Base-by-base conservation (phyloP, 2,113 vertebrate species). In the Pygoscelis antarcticus region DNA sequence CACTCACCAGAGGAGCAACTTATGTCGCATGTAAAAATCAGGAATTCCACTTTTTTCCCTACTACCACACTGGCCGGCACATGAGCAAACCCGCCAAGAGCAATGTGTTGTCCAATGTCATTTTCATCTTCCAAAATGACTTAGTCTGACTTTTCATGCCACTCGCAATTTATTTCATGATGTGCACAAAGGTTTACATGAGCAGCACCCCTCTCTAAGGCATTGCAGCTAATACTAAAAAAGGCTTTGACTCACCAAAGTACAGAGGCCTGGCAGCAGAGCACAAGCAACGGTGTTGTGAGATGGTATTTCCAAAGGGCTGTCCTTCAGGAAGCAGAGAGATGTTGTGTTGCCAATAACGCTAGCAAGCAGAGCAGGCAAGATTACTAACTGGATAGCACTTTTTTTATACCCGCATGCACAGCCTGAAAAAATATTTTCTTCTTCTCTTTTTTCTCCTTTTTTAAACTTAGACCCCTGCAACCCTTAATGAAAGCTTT, bases 131-230 rank as follows among this genome's bases (percentile, higher is more conserved):
- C 91, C 86, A 72, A 84, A 97, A 82, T 69, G 69, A 89, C 94
- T 95, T 95, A 36, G 49, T 72, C 58, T 68, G 95, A 92, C 72
- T 97, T 96, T 94, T 84, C 58, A 65, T 85, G 96, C 91, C 94
- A 93, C 54, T 92, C 69, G 25, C 83, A 57, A 94, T 95, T 90
- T 84, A 84, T 87, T 75, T 74, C 80, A 72, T 4, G 44, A 55
- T 87, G 70, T 40, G 74, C 81, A 95, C 64, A 69, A 38, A 65
- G 69, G 89, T 84, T 64, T 91, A 54, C 22, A 46, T 2, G 52
- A 76, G 66, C 52, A 77, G 83, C 74, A 87, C 70, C 66, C 72
- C 74, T 93, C 74, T 89, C 65, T 5, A 15, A 82, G 89, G 84
- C 87, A 89, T 1, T 42, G 25, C 5, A n/a, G 65, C 23, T 68